These are phyloP conservation scores for Venustoraphidia nigricollis DNA, from an alignment of 2,888 invertebrate species.

Conservation along the genomic window DNA sequence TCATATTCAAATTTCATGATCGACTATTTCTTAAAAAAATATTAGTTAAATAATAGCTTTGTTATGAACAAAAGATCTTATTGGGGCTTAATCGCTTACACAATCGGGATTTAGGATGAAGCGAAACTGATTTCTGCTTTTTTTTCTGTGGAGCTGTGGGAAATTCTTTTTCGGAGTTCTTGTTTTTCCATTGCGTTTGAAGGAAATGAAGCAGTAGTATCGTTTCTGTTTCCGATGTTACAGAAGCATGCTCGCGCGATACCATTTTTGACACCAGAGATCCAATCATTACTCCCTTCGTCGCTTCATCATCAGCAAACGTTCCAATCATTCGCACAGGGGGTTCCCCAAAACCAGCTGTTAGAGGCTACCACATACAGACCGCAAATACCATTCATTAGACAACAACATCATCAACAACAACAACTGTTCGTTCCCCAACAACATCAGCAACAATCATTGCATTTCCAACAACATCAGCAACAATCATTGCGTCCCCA, in stretches of 20 bases:
- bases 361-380: conserved; percentile 29
- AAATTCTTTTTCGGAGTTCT: no score
- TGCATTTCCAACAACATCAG: conserved; percentile 16
- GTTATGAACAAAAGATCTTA: no score
- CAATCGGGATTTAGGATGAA: no score
- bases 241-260: conserved; percentile 26
- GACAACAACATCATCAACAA: conserved; percentile 9
- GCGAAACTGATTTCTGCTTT: no score
- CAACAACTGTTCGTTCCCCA: conserved; percentile 12
- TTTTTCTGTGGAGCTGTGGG: no score
- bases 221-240: conserved; percentile 21
- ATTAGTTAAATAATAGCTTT: no score
- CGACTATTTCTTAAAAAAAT: no score
- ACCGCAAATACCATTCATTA: conserved; percentile 14
- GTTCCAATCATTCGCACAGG: conserved; percentile 11
- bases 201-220: no score
- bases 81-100: no score
- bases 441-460: conserved; percentile 12
- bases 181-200: no score
- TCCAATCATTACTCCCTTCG: conserved; percentile 3
- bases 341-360: conserved; percentile 18
- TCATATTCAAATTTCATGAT: no score
- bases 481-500: conserved; percentile 12
- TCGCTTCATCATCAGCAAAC: conserved; percentile 8
- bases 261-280: conserved; percentile 12